Percentiles rank a stretch among this genome's conserved stretches.
phyloP scores from a whole-genome alignment of 2,113 vertebrate species.

The Macrotis lagotis region DNA sequence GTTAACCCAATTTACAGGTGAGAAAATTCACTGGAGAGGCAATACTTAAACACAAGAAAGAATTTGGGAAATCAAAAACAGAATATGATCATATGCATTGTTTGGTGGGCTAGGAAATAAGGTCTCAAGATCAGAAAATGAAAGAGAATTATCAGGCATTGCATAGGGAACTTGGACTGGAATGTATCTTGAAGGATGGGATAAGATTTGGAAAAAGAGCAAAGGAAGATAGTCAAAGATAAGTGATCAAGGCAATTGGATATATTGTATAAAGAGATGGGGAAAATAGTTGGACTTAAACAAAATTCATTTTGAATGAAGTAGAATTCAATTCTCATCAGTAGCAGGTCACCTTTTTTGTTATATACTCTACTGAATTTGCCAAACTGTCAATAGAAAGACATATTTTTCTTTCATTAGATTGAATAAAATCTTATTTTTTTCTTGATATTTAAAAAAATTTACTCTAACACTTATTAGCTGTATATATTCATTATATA shows the following conservation, averaged over 20 bases:
- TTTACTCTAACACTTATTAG: too few species aligned
- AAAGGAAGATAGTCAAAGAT: background rate
- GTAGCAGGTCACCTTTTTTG: background rate
- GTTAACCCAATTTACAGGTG: background rate
- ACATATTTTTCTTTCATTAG: background rate
- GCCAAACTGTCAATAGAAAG: background rate
- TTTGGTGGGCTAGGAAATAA: background rate
- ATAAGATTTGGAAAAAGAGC: background rate
- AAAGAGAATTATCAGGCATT: background rate
- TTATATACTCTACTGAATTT: background rate
- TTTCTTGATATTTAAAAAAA: background rate
- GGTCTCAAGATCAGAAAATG: too few species aligned
- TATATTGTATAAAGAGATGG: background rate
- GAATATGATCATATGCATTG: background rate
- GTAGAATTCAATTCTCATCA: background rate
- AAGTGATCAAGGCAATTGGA: background rate
- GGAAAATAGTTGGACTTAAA: background rate
- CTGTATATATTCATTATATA: background rate
- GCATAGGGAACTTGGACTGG: background rate
- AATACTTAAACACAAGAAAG: background rate
- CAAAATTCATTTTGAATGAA: background rate
- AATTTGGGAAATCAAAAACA: background rate
- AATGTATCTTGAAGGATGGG: background rate
- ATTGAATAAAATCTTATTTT: background rate
- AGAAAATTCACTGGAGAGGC: background rate